These are phyloP conservation scores for Ifrita kowaldi DNA, from an alignment of 2,113 vertebrate species.

Conservation along the genomic window DNA sequence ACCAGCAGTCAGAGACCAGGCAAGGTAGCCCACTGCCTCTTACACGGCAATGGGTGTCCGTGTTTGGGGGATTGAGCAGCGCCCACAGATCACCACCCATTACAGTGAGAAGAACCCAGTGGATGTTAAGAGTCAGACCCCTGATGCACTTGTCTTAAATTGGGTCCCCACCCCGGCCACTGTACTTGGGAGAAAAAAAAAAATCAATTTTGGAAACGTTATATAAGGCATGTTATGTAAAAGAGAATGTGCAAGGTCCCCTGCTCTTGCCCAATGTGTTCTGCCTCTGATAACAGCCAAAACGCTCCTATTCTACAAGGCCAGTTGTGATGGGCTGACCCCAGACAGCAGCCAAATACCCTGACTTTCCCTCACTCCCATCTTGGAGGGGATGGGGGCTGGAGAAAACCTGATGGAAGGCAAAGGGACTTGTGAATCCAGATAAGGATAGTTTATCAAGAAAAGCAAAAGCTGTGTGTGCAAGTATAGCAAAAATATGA, in stretches of 20 bases:
- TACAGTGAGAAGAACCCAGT: neutral
- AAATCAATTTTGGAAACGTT: neutral
- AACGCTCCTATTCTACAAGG: neutral
- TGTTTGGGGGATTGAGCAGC: neutral
- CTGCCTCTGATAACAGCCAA: neutral
- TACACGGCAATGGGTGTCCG: neutral
- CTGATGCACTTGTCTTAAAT: neutral
- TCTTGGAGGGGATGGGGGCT: neutral
- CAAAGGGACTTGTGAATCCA: accelerated
- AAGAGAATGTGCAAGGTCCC: neutral
- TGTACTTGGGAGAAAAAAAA: neutral
- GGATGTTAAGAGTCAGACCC: neutral
- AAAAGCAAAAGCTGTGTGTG: neutral
- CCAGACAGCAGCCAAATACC: neutral
- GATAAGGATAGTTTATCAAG: neutral
- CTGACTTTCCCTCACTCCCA: neutral
- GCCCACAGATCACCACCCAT: neutral
- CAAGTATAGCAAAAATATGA: neutral
- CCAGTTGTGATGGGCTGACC: neutral
- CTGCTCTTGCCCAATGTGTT: neutral
- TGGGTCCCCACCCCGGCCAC: neutral
- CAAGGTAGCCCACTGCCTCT: neutral
- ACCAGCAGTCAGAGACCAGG: neutral
- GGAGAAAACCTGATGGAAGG: neutral
- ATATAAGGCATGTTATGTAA: neutral